phyloP scores from a whole-genome alignment of 2,888 invertebrate species.

The Aleiodes testaceus region DNA sequence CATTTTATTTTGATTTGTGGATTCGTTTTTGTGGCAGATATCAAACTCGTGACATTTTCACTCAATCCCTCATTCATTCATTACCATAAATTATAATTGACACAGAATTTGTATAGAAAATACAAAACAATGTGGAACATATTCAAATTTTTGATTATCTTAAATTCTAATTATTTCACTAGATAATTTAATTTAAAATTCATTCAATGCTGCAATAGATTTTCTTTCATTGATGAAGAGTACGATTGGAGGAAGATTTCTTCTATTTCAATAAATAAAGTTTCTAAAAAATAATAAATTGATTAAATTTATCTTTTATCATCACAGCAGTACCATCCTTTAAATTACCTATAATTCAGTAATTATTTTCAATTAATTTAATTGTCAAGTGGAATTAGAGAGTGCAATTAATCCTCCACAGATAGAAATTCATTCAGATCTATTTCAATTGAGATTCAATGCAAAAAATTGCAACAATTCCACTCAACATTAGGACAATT shows the following conservation, averaged over 20 bases:
- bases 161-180: no score
- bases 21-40: no score
- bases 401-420: not conserved
- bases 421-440: not conserved
- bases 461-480: conserved; percentile 1
- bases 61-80: no score
- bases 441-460: not conserved
- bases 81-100: no score
- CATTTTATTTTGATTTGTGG: no score
- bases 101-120: no score
- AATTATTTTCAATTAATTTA: not conserved
- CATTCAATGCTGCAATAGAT: no score
- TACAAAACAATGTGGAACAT: no score
- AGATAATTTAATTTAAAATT: no score
- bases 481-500: conserved; percentile 10
- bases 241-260: conserved; percentile 2
- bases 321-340: conserved; percentile 18
- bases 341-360: conserved; percentile 3
- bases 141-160: no score
- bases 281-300: conserved; percentile 3
- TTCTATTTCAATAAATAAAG: conserved; percentile 1
- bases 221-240: not conserved
- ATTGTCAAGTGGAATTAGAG: conserved; percentile 13
- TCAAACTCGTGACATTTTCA: no score
- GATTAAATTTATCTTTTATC: conserved; percentile 6